Evolutionary conservation across 2,113 vertebrate genomes (phyloP), one percentile per base, ranked within the genome.

Genomic region (Cyanoliseus patagonus): DNA sequence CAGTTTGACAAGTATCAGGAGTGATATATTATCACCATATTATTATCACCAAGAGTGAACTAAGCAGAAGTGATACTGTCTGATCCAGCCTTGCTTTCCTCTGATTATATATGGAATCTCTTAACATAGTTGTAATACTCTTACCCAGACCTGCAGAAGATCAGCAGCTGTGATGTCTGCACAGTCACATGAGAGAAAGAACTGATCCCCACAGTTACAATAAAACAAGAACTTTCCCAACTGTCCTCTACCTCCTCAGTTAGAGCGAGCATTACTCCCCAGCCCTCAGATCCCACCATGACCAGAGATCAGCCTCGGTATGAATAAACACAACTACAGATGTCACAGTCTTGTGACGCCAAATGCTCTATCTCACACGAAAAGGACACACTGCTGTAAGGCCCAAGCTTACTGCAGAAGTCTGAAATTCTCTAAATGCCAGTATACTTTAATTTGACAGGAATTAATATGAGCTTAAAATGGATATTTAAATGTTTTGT

Each of bases 401-500:
- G 47, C 69, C 86, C 47, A 59, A 84, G 68, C 37, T 35, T 62
- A 55, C 15, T 53, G 17, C 35, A 2, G 10, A 41, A 57, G 39
- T 41, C 0, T 79, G 57, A 19, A 81, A 76, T 52, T 84, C 93
- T 69, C 84, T 44, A 73, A 79, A 83, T 51, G 46, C 62, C 70
- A 69, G 57, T 35, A 51, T 7, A 49, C 17, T 53, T 85, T 59
- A 67, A 76, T 86, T 92, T 91, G 53, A 44, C 67, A 80, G 49
- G 74, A 94, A 94, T 73, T 86, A 93, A 66, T 25, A 37, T 11
- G 41, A 93, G 68, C 72, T 92, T 77, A 88, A 94, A 94, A 93
- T 7, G 44, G 23, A 8, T 74, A 59, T 91, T 87, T 73, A 92
- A 95, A 74, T 62, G 37, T 49, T 86, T 85, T 25, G 30, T 66